Conservation (phyloP, 2,888 invertebrate genomes). For the Stratiomys singularior region DNA sequence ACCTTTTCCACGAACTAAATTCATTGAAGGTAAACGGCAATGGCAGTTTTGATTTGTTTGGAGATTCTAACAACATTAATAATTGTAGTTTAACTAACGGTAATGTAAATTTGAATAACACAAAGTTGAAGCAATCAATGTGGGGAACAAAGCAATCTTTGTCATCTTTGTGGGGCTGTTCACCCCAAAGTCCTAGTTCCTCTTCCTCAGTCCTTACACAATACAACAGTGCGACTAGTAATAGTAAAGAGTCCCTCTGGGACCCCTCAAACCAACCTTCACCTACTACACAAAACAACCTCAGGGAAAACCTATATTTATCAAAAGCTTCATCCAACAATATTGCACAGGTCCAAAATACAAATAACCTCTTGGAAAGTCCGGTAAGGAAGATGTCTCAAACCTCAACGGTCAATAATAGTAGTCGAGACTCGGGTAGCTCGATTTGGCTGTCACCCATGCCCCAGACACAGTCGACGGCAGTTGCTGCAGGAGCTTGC, state of each 20-base stretch:
- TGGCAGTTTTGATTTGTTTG: constrained; percentile 53
- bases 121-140: constrained; percentile 56
- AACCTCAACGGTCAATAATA: constrained; percentile 47
- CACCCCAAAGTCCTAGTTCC: constrained; percentile 61
- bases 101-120: constrained; percentile 54
- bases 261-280: constrained; percentile 61
- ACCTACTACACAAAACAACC: constrained; percentile 61
- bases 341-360: constrained; percentile 35
- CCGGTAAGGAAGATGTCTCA: constrained; percentile 55
- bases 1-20: constrained; percentile 58
- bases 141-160: constrained; percentile 44
- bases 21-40: constrained; percentile 56
- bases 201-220: constrained; percentile 55
- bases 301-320: constrained; percentile 58
- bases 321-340: constrained; percentile 55
- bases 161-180: constrained; percentile 61
- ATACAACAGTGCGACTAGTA: constrained; percentile 57
- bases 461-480: constrained; percentile 46
- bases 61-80: constrained; percentile 56
- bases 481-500: constrained; percentile 1
- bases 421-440: constrained; percentile 52
- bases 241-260: constrained; percentile 65
- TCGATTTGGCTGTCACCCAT: constrained; percentile 53
- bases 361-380: constrained; percentile 54
- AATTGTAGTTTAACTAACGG: constrained; percentile 52